These are phyloP conservation scores for Caenorhabditis tropicalis DNA, from an alignment of 1,140 invertebrate species.

Conservation along the genomic window DNA sequence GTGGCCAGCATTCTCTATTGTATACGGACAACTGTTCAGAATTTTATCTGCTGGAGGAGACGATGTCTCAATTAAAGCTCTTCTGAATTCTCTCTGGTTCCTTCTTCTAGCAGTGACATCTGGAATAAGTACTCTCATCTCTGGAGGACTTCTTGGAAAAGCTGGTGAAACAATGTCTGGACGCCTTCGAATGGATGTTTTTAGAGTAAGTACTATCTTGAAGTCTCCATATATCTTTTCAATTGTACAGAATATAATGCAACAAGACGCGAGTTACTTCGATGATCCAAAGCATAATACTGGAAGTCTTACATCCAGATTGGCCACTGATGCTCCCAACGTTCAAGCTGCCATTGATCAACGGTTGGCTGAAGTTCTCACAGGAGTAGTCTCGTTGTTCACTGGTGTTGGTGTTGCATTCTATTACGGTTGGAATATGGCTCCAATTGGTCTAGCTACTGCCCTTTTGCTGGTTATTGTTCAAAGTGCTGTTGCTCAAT, in stretches of 20 bases:
- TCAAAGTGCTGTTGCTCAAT: conserved; percentile 61
- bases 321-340: conserved; percentile 75
- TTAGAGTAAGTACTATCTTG: neutral
- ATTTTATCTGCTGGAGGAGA: conserved; percentile 44
- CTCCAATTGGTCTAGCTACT: conserved; percentile 66
- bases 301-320: conserved; percentile 74
- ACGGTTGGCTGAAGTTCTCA: conserved; percentile 73
- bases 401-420: conserved; percentile 72
- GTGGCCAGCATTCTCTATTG: conserved; percentile 69
- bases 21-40: conserved; percentile 67
- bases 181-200: conserved; percentile 53
- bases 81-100: conserved; percentile 58
- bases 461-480: conserved; percentile 54
- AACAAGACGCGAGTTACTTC: conserved; percentile 75
- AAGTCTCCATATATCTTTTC: neutral
- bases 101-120: conserved; percentile 54
- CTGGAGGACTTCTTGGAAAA: conserved; percentile 62
- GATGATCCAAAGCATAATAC: conserved; percentile 74
- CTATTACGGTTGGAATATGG: conserved; percentile 73
- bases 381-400: conserved; percentile 73
- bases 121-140: conserved; percentile 59
- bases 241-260: conserved; percentile 73
- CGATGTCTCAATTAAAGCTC: conserved; percentile 21
- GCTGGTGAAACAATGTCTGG: conserved; percentile 63
- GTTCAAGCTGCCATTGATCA: conserved; percentile 75